Evolutionary conservation across 2,888 invertebrate genomes (phyloP), one percentile per base, ranked within the genome.

Genomic region (Odontocerum albicorne): DNA sequence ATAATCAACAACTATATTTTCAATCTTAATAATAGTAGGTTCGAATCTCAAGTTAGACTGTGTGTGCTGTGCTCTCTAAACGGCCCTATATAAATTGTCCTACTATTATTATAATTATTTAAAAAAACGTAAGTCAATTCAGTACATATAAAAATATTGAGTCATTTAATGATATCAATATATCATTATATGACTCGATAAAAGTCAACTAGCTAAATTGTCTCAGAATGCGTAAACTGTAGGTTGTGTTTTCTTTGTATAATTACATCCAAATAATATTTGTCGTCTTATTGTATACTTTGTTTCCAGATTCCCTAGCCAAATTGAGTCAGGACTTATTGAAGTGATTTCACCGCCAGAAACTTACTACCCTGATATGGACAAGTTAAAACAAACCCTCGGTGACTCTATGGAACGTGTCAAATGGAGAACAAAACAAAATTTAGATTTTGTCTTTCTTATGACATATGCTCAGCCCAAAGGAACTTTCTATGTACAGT

Each of bases 341-440:
- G 96, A 97, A 70, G 86, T 97, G 7, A 81, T 97, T 45, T 84
- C 95, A 1, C 96, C 96, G 0, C 84, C 91, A 0, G 70, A 85
- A 0, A 81, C 87, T 0, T 97, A 91, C 70, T 97, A 97, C 70
- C 96, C 97, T 0, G 85, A 95, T 68, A 82, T 95, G 57, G 82
- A 88, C 44, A 80, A 82, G 42, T 71, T 96, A 13, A 82, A 86
- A 3, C 80, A 85, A 21, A 93, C 92, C 0, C 75, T 96, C 3
- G 94, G 94, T 0, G 96, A 96, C 72, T 84, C 92, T 0, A 77
- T 82, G 59, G 92, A 93, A 66, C 81, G 96, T 0, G 88, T 90
- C 0, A 83, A 85, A 49, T 97, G 96, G 96, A 79, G 96, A 47
- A 92, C 95, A 2, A 97, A 97, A 66, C 96, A 97, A 70, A 96